phyloP scores from a whole-genome alignment of 2,797 vertebrate genomes.

The Aselliscus stoliczkanus region DNA sequence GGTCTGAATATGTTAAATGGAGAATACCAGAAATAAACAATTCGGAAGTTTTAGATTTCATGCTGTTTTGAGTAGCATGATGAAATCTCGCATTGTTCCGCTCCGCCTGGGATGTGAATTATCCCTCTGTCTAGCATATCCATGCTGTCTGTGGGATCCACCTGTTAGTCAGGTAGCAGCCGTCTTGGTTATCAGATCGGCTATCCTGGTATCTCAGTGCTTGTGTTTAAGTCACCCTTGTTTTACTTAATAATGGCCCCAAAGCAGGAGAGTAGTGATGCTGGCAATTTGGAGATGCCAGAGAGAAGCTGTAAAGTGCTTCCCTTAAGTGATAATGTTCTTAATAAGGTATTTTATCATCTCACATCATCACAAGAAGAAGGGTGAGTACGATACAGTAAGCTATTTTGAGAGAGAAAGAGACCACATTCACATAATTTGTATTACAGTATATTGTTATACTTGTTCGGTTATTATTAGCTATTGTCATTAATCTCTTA shows the following conservation, averaged over 20 bases:
- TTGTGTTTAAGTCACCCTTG: too few relatives aligned
- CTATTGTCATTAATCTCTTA: background rate
- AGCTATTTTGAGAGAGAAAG: background rate
- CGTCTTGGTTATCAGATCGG: background rate
- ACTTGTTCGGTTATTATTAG: background rate
- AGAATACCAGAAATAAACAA: background rate
- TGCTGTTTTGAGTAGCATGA: background rate
- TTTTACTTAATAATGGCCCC: too few relatives aligned
- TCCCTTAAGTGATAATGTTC: background rate
- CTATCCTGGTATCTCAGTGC: background rate
- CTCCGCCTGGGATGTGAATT: background rate
- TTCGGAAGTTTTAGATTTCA: background rate
- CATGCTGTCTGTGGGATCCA: background rate
- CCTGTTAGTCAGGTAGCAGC: background rate
- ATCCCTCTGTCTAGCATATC: background rate
- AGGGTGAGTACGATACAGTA: background rate
- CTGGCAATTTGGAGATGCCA: background rate
- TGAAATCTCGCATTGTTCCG: background rate
- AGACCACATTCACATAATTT: background rate
- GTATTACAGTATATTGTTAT: background rate
- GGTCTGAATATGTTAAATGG: background rate
- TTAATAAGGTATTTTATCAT: background rate
- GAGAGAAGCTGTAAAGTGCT: background rate
- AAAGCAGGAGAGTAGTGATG: background rate
- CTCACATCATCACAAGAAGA: background rate